Evolutionary conservation across 35 echinoderm and acorn worm genomes (phyloP).

Genomic region (Stichopus chloronotus): DNA sequence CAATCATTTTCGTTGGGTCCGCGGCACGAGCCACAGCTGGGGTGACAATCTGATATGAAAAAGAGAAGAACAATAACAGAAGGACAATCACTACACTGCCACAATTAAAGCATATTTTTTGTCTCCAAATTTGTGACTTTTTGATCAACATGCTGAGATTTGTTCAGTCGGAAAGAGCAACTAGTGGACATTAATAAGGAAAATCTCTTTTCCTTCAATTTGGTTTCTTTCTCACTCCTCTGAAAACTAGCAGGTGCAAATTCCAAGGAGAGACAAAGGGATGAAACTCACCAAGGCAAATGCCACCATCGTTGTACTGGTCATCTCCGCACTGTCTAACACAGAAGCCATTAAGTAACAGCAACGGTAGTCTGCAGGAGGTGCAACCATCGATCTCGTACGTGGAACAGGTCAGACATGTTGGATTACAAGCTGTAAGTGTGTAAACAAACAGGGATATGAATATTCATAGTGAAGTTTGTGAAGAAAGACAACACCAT

Average conservation of each 20-base stretch:
- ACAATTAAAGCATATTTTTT: no score
- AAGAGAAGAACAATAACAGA: background rate
- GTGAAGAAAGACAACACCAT: background rate
- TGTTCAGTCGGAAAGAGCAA: background rate
- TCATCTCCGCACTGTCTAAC: slow-evolving; percentile 65
- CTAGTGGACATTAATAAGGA: no score
- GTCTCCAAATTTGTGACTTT: background rate
- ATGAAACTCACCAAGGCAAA: slow-evolving; percentile 79
- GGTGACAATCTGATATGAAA: slow-evolving; percentile 77
- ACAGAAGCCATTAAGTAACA: slow-evolving; percentile 79
- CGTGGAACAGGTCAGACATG: slow-evolving; percentile 75
- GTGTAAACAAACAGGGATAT: background rate
- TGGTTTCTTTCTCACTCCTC: background rate
- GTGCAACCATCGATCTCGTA: slow-evolving; percentile 69
- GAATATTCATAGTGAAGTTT: background rate
- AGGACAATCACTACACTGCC: background rate
- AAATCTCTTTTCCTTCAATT: no score
- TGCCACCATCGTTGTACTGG: slow-evolving; percentile 50
- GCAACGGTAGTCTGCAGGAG: slow-evolving; percentile 70
- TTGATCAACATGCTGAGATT: background rate
- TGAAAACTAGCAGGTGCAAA: background rate
- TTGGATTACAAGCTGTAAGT: slow-evolving; percentile 80
- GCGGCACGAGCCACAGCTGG: slow-evolving; percentile 78
- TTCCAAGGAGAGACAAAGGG: background rate
- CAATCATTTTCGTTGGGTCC: slow-evolving; percentile 72